Percentiles rank a stretch among this genome's conserved stretches.
phyloP scores from a whole-genome alignment of 2,888 invertebrate species.

The Watsonalla cultraria region DNA sequence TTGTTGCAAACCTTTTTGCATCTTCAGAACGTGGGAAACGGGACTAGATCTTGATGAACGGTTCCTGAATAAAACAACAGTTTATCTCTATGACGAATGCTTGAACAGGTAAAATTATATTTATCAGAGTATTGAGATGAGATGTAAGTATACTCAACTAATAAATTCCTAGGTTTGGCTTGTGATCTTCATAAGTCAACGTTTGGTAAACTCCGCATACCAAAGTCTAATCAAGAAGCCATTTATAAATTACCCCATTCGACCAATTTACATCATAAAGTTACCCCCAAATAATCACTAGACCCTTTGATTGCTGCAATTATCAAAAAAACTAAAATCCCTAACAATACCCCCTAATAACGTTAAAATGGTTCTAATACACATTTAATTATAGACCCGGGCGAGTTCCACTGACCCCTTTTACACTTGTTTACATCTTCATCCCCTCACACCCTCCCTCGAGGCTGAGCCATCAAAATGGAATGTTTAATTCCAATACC shows the following conservation, averaged over 20 bases:
- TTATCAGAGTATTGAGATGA: too few relatives aligned
- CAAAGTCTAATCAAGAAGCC: neutral
- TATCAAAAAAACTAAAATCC: slow-evolving; percentile 51
- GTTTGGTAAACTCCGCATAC: neutral
- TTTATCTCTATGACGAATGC: neutral
- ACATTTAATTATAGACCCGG: slow-evolving; percentile 70
- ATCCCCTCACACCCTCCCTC: slow-evolving; percentile 57
- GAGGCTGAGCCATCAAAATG: slow-evolving; percentile 73
- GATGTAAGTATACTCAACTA: too few relatives aligned
- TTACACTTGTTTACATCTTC: slow-evolving; percentile 79
- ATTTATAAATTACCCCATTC: slow-evolving; percentile 23
- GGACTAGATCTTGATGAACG: slow-evolving; percentile 21
- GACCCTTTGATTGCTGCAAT: slow-evolving; percentile 51
- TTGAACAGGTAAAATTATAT: neutral
- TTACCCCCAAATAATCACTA: slow-evolving; percentile 36
- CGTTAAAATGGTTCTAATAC: slow-evolving; percentile 71
- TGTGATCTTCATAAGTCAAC: neutral
- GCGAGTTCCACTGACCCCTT: slow-evolving; percentile 74
- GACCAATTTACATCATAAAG: slow-evolving; percentile 35
- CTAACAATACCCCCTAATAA: slow-evolving; percentile 64
- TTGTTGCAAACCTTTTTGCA: slow-evolving; percentile 49
- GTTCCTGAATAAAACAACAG: slow-evolving; percentile 30
- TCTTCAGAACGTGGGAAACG: slow-evolving; percentile 52
- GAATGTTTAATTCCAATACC: slow-evolving; percentile 76
- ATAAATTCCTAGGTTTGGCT: too few relatives aligned